phyloP scores from a whole-genome alignment of 1,140 invertebrate species.

The Penaeus vannamei region DNA sequence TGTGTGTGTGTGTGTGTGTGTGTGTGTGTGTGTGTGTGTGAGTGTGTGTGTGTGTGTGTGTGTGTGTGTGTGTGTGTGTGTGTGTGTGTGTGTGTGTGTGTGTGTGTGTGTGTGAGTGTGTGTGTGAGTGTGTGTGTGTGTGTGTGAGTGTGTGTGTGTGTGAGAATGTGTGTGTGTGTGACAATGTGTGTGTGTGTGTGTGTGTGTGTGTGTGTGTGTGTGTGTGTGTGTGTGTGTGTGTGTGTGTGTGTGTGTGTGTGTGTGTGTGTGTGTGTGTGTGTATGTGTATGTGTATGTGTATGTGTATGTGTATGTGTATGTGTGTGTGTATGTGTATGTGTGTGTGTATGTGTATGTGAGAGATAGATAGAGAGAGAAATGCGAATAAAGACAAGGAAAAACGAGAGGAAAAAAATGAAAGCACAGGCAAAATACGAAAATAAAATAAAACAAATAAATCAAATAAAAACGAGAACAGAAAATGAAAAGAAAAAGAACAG shows the following conservation, averaged over 20 bases:
- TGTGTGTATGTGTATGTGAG: not conserved
- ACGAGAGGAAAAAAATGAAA: not conserved
- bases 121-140: not conserved
- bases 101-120: too few species aligned
- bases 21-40: too few species aligned
- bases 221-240: too few species aligned
- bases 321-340: not conserved
- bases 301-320: conserved; percentile 8
- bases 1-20: too few species aligned
- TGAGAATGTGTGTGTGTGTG: too few species aligned
- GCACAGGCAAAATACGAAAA: not conserved
- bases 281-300: not conserved
- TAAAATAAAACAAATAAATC: not conserved
- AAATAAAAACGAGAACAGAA: not conserved
- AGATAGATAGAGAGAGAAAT: not conserved
- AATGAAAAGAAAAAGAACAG: not conserved
- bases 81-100: too few species aligned
- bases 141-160: too few species aligned
- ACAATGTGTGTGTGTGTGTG: too few species aligned
- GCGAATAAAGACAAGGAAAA: not conserved
- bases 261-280: too few species aligned
- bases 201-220: not conserved
- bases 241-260: too few species aligned
- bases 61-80: too few species aligned
- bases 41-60: not conserved